Evolutionary conservation across 2,888 invertebrate species (phyloP).

Genomic region (Oithona nana): DNA sequence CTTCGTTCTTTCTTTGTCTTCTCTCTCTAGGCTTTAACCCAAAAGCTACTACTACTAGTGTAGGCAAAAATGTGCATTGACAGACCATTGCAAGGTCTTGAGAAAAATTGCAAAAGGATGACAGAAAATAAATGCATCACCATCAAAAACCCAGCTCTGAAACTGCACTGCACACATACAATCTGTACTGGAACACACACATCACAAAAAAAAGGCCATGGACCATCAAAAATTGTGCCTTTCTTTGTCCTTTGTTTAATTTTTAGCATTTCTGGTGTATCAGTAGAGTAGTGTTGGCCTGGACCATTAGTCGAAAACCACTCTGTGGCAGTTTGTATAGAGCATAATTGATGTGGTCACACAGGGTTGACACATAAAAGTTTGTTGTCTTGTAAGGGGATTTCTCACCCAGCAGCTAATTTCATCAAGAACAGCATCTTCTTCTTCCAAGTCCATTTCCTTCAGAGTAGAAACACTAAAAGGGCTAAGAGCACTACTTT

Average conservation of each 20-base stretch:
- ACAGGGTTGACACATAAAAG: not conserved
- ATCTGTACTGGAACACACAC: no score
- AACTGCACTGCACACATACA: no score
- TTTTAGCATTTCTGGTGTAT: no score
- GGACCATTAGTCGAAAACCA: not conserved
- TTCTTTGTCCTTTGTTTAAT: no score
- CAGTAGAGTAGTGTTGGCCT: no score
- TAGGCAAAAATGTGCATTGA: not conserved
- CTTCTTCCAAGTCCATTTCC: not conserved
- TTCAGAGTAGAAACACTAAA: not conserved
- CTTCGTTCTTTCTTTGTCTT: not conserved
- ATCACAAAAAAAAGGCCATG: no score
- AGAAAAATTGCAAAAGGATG: not conserved
- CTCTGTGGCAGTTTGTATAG: not conserved
- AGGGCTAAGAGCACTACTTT: not conserved
- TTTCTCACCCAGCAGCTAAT: not conserved
- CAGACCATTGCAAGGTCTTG: not conserved
- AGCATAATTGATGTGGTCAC: not conserved
- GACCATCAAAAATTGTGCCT: no score
- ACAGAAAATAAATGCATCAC: not conserved
- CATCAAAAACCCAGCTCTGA: no score
- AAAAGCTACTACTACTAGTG: no score
- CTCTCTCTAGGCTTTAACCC: not conserved
- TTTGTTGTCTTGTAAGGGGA: not conserved
- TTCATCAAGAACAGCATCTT: not conserved